Base-by-base conservation (phyloP, 2,113 vertebrate species). In the Spilogale gracilis region DNA sequence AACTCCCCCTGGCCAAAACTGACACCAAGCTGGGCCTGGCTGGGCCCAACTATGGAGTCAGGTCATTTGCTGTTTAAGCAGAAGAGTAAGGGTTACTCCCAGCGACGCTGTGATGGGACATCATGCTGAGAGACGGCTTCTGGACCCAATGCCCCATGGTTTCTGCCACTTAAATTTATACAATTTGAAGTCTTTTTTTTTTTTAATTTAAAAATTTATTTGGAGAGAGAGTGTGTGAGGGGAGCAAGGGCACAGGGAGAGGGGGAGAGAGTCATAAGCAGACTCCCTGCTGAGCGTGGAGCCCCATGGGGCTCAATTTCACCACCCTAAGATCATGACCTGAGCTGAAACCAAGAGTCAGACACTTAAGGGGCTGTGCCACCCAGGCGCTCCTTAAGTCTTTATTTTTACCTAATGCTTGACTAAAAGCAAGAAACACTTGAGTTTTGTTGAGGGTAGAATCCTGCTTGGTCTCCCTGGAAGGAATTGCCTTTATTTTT, bases 361-460 rank as follows among this genome's bases (percentile, higher is more conserved):
- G 65, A n/a, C 16, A 4, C 65, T 69, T 69, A 69, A n/a, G 32
- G 7, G 14, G 32, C 32, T 69, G 65, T 1, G 0, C 65, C 65
- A 69, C 7, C 16, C 65, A 69, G 32, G 65, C 7, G 5, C 16
- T 32, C 16, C 65, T n/a, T n/a, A 16, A 69, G 65, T 69, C n/a
- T 65, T 82, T 81, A 27, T 78, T 86, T 97, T 89, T 80, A 43
- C 58, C 13, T 79, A 16, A 4, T 74, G 38, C 45, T 91, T 52
- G 61, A 83, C 61, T 74, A 52, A 54, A 32, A 90, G 80, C 32
- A 85, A 88, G 61, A 83, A 74, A 43, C 45, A 6, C 43, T 89
- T 85, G 38, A 21, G 30, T 60, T 84, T 52, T 71, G 10, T 43
- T 69, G 63, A 76, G 76, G 71, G 58, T 43, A 90, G 83, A 63